These are phyloP conservation scores for Drosophila orena DNA, from an alignment of 1,140 invertebrate species.

Conservation along the genomic window DNA sequence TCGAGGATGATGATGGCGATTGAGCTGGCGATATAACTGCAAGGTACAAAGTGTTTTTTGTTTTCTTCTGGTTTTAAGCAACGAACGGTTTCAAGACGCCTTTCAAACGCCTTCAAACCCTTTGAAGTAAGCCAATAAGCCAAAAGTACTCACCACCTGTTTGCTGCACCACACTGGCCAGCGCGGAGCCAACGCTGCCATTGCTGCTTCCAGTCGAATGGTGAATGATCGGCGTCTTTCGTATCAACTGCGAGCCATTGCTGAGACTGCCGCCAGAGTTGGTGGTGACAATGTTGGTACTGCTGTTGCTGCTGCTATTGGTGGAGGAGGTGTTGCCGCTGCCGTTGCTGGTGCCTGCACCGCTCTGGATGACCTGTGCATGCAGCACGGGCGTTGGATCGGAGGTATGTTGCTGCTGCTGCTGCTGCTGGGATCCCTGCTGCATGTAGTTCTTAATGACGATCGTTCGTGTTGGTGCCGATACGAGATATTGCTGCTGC, in stretches of 20 bases:
- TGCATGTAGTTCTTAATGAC: constrained; percentile 81
- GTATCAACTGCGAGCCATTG: constrained; percentile 63
- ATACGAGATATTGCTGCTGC: constrained; percentile 67
- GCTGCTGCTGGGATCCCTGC: constrained; percentile 52
- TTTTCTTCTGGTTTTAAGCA: no score
- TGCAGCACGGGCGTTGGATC: constrained; percentile 68
- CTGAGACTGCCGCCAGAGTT: constrained; percentile 40
- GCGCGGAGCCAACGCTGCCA: constrained; percentile 14
- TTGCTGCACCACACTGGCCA: constrained; percentile 74
- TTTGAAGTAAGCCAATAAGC: no score
- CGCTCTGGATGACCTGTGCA: constrained; percentile 81
- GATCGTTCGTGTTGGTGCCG: constrained; percentile 74
- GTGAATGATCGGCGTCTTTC: constrained; percentile 80
- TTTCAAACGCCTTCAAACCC: no score
- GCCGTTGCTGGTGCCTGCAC: constrained; percentile 73
- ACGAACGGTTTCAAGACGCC: no score
- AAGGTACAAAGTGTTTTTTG: not conserved
- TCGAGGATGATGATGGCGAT: constrained; percentile 78
- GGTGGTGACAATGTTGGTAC: constrained; percentile 15
- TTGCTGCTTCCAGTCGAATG: constrained; percentile 65
- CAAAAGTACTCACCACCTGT: constrained; percentile 42
- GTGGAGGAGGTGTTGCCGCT: constrained; percentile 28
- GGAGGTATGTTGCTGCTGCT: constrained; percentile 50
- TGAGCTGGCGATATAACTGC: constrained; percentile 73
- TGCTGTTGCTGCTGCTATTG: constrained; percentile 12